phyloP scores from a whole-genome alignment of 1,140 invertebrate species.

The Drosophila sproati region DNA sequence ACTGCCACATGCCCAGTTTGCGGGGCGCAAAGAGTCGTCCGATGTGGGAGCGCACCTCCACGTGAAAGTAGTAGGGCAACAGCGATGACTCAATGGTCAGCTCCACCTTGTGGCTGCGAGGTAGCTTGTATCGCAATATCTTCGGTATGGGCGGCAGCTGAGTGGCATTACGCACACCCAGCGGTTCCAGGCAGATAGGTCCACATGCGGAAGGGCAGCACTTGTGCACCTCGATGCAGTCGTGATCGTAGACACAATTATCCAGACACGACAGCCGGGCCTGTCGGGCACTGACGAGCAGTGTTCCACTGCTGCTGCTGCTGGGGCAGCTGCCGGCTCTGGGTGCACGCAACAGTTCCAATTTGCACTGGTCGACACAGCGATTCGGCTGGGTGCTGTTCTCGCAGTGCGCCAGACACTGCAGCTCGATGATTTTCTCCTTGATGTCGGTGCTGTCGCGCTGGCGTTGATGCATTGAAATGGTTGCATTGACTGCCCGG shows the following conservation, averaged over 20 bases:
- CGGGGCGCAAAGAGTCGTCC: constrained; percentile 85
- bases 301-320: constrained; percentile 6
- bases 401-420: constrained; percentile 70
- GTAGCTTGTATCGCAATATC: constrained; percentile 64
- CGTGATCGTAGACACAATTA: constrained; percentile 87
- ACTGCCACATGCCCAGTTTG: constrained; percentile 86
- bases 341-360: constrained; percentile 59
- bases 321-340: constrained; percentile 67
- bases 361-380: constrained; percentile 63
- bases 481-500: constrained; percentile 9
- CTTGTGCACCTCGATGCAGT: constrained; percentile 87
- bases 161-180: constrained; percentile 85
- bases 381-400: constrained; percentile 33
- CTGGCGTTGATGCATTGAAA: constrained; percentile 58
- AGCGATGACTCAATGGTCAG: constrained; percentile 73
- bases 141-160: constrained; percentile 74
- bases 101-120: constrained; percentile 76
- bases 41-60: constrained; percentile 87
- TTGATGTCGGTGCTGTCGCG: constrained; percentile 70
- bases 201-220: constrained; percentile 89
- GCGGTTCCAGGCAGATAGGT: constrained; percentile 87
- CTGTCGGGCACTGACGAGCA: constrained; percentile 51
- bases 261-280: constrained; percentile 85
- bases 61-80: constrained; percentile 71
- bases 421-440: constrained; percentile 78